Evolutionary conservation across 2,888 invertebrate genomes (phyloP).

Genomic region (Oscheius onirici): DNA sequence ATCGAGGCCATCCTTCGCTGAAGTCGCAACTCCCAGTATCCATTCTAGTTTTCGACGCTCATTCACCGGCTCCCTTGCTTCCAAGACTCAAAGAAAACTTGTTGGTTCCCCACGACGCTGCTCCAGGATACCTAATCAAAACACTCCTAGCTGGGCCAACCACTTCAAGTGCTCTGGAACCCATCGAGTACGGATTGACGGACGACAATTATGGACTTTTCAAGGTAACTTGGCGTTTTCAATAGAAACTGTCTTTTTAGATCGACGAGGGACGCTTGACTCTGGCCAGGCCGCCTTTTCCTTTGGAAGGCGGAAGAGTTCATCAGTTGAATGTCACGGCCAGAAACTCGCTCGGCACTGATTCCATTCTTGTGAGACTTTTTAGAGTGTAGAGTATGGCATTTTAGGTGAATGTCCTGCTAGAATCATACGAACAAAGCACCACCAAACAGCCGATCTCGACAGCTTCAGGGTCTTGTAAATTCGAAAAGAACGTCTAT

Average conservation of each 20-base stretch:
- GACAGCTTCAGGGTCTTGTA: constrained; percentile 34
- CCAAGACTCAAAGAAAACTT: constrained; percentile 13
- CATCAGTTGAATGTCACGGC: constrained; percentile 60
- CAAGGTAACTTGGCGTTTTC: constrained; percentile 4
- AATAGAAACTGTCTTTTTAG: constrained; percentile 42
- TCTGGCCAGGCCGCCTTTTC: constrained; percentile 50
- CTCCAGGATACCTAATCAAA: constrained; percentile 21
- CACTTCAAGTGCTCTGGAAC: not conserved
- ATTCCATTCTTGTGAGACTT: constrained; percentile 45
- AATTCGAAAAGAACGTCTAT: constrained; percentile 58
- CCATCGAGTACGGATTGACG: constrained; percentile 11
- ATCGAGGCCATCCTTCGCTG: constrained; percentile 61
- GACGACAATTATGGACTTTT: constrained; percentile 26
- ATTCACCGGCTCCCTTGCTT: constrained; percentile 32
- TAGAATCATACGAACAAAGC: constrained; percentile 39
- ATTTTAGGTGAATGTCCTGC: constrained; percentile 52
- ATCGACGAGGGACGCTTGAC: constrained; percentile 52
- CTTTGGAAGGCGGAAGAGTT: constrained; percentile 48
- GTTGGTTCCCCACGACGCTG: constrained; percentile 26
- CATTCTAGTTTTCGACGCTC: constrained; percentile 37
- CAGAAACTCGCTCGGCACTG: constrained; percentile 45
- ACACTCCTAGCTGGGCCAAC: constrained; percentile 23
- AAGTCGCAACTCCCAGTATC: constrained; percentile 42
- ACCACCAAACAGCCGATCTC: constrained; percentile 2
- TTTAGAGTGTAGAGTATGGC: not conserved